Conservation (phyloP, 2,113 vertebrate species). For the Grantiella picta region DNA sequence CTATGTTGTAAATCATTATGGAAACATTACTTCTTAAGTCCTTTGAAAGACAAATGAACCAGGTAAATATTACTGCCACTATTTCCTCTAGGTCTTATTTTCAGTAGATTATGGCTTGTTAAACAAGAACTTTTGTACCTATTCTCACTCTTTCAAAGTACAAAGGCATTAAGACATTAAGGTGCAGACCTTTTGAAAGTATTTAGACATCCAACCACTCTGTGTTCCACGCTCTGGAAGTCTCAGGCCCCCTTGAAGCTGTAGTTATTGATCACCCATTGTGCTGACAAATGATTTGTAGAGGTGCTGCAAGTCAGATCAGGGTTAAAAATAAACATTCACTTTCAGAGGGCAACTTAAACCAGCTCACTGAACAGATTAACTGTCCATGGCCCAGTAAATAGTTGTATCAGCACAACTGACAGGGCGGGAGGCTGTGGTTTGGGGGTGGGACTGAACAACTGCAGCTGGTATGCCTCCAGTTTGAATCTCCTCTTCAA, state of each 20-base stretch:
- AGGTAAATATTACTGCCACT: not conserved
- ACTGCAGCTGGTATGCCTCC: not conserved
- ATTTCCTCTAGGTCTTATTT: not conserved
- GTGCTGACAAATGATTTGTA: conserved; percentile 13
- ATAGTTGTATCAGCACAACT: conserved; percentile 12
- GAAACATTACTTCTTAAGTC: not conserved
- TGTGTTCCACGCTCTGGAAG: not conserved
- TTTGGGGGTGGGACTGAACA: not conserved
- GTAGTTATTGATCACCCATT: not conserved
- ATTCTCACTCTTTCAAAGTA: not conserved
- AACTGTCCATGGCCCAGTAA: not conserved
- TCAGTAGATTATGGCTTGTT: not conserved
- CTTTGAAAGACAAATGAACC: not conserved
- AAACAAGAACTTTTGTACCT: not conserved
- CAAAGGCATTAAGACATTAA: not conserved
- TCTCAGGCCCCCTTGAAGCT: not conserved
- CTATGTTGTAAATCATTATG: not conserved
- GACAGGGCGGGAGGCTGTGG: not conserved
- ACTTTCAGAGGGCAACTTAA: not conserved
- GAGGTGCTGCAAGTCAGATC: not conserved
- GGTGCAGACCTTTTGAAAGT: not conserved
- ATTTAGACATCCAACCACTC: not conserved
- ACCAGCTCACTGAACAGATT: not conserved
- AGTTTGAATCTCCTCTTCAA: not conserved
- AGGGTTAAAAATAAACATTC: conserved; percentile 41